A percentile compares a stretch with the other conserved stretches of the same genome.
Conservation (phyloP, 2,888 invertebrate species). For the Toxonevra muliebris region DNA sequence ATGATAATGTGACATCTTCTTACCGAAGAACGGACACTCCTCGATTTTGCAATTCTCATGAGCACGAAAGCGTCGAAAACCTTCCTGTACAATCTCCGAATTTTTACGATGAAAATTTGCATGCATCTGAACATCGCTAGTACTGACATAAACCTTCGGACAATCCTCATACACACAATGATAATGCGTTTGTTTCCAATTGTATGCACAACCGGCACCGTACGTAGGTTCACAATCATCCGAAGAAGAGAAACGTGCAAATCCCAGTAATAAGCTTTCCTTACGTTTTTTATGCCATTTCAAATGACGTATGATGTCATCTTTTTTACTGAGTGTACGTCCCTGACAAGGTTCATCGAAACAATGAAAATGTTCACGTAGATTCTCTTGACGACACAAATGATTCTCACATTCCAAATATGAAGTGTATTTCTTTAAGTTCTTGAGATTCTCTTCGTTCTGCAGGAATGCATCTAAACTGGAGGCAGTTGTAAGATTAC, state of each 20-base stretch:
- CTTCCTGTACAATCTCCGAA: slow-evolving; percentile 96
- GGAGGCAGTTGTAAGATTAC: slow-evolving; percentile 45
- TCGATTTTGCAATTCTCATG: slow-evolving; percentile 94
- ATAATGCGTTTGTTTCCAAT: slow-evolving; percentile 72
- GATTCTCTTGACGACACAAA: slow-evolving; percentile 61
- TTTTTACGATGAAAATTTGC: slow-evolving; percentile 98
- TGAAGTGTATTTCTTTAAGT: slow-evolving; percentile 62
- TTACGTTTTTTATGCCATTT: slow-evolving; percentile 99
- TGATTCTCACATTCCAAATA: slow-evolving; percentile 63
- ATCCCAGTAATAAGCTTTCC: slow-evolving; percentile 92
- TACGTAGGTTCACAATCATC: slow-evolving; percentile 94
- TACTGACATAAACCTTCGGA: slow-evolving; percentile 97
- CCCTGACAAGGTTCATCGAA: slow-evolving; percentile 72
- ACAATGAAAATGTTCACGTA: slow-evolving; percentile 93
- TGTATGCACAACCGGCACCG: slow-evolving; percentile 83
- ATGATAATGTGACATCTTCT: slow-evolving; percentile 97
- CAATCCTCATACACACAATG: slow-evolving; percentile 95
- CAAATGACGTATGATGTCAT: slow-evolving; percentile 98
- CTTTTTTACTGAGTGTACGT: slow-evolving; percentile 95
- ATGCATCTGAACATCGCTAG: slow-evolving; percentile 99
- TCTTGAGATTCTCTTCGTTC: slow-evolving; percentile 59
- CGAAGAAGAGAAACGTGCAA: slow-evolving; percentile 85
- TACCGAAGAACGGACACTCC: slow-evolving; percentile 91
- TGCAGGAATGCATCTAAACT: slow-evolving; percentile 56
- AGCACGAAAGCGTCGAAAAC: slow-evolving; percentile 95